Conservation (phyloP, 2,113 vertebrate genomes). For the Macrotus californicus region DNA sequence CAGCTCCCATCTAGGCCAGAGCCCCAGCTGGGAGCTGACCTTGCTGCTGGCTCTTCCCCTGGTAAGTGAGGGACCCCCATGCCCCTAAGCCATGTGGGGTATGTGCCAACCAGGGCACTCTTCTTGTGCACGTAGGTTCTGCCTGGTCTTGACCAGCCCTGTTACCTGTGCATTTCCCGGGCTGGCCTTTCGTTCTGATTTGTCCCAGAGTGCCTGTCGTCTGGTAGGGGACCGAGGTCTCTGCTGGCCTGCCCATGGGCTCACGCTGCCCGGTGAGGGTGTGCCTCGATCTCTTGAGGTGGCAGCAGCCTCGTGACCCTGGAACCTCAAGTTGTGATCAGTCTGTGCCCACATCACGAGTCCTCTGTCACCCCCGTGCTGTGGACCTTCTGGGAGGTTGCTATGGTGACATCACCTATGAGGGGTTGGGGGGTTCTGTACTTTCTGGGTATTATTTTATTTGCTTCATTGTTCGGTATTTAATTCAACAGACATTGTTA, state of each 20-base stretch:
- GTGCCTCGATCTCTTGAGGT: neutral
- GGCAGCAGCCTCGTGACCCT: accelerated
- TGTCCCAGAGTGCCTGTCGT: neutral
- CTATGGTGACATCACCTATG: neutral
- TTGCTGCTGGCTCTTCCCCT: neutral
- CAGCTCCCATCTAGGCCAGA: neutral
- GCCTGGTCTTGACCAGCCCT: accelerated
- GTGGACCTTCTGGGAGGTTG: neutral
- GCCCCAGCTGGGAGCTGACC: neutral
- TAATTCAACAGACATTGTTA: neutral
- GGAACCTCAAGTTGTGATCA: neutral
- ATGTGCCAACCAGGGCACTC: accelerated
- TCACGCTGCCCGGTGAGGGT: neutral
- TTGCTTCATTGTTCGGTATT: neutral
- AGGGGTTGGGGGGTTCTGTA: neutral
- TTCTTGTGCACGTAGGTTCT: accelerated
- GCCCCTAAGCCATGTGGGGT: neutral
- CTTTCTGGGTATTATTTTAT: neutral
- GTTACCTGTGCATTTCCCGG: neutral
- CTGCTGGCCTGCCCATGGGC: accelerated
- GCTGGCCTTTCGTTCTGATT: neutral
- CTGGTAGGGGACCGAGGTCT: neutral
- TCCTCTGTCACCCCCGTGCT: neutral
- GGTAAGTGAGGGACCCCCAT: neutral
- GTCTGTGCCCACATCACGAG: neutral